phyloP scores from a whole-genome alignment of 2,113 vertebrate species.

The Apaloderma vittatum region DNA sequence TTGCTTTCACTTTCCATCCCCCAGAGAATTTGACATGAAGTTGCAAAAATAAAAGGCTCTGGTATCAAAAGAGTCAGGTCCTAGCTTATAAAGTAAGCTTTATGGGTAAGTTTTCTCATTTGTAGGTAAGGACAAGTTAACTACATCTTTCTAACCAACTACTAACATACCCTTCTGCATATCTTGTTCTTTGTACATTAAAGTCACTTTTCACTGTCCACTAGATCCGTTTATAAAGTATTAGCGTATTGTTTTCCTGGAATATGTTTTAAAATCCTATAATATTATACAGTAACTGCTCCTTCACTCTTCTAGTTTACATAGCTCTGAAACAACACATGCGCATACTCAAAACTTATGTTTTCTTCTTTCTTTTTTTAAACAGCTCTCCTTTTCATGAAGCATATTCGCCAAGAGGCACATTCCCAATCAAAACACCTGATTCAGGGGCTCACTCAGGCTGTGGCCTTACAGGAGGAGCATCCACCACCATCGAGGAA shows the following conservation, averaged over 20 bases:
- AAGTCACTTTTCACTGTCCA: neutral
- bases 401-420: neutral
- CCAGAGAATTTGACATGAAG: neutral
- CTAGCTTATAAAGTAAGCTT: neutral
- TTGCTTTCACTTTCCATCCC: neutral
- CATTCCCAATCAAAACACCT: neutral
- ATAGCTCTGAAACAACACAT: neutral
- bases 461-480: neutral
- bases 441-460: neutral
- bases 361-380: neutral
- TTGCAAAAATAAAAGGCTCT: neutral
- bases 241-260: neutral
- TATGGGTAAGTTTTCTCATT: neutral
- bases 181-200: neutral
- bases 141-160: neutral
- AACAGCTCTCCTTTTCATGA: neutral
- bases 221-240: neutral
- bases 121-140: neutral
- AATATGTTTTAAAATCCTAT: neutral
- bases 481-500: neutral
- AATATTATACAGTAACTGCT: neutral
- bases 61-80: neutral
- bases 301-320: neutral
- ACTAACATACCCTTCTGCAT: neutral
- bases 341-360: neutral